Conservation (phyloP, 2,888 invertebrate genomes). For the Merodon equestris region DNA sequence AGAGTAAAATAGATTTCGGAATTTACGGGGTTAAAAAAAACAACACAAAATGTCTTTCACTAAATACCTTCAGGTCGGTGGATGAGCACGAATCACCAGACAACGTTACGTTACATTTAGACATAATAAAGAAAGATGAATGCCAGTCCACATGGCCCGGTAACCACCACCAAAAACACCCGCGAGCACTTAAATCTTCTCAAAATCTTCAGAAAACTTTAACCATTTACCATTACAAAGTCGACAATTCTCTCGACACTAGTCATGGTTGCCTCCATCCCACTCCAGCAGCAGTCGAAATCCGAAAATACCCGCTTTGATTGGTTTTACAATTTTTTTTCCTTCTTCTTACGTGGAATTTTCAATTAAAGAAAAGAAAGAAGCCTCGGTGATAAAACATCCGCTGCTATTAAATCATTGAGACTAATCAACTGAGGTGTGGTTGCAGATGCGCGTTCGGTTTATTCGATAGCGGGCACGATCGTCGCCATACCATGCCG, state of each 20-base stretch:
- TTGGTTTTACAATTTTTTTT: conserved; percentile 5
- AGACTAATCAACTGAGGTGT: conserved; percentile 69
- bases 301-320: conserved; percentile 12
- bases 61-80: too few relatives aligned
- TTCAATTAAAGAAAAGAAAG: conserved; percentile 48
- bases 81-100: too few relatives aligned
- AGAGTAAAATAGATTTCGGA: too few relatives aligned
- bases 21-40: too few relatives aligned
- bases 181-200: too few relatives aligned
- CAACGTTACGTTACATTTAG: too few relatives aligned
- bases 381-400: conserved; percentile 64
- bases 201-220: too few relatives aligned
- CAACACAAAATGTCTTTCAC: too few relatives aligned
- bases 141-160: too few relatives aligned
- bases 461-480: conserved; percentile 53
- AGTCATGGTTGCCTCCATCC: conserved; percentile 21
- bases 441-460: conserved; percentile 66
- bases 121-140: too few relatives aligned
- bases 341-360: background rate
- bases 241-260: conserved; percentile 21
- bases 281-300: background rate
- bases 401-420: conserved; percentile 68
- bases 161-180: too few relatives aligned
- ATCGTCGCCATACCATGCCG: conserved; percentile 30
- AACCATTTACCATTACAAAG: conserved; percentile 49